Percentiles rank a stretch among this genome's conserved stretches.
These are phyloP conservation scores for Spisula solida DNA, from an alignment of 2,888 invertebrate genomes.

Conservation along the genomic window DNA sequence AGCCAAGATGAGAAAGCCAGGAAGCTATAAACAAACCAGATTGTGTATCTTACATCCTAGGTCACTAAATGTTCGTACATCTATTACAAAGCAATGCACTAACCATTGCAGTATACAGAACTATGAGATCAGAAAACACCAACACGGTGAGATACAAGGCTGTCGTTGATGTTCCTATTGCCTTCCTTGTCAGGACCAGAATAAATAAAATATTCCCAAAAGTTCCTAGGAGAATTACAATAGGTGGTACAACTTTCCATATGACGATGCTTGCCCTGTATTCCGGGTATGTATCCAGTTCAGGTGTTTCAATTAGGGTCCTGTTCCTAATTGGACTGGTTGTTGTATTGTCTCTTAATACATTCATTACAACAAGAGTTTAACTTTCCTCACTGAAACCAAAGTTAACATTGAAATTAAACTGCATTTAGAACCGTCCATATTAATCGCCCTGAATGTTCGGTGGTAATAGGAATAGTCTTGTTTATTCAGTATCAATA, in stretches of 20 bases:
- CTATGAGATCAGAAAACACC: slow-evolving; percentile 76
- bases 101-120: slow-evolving; percentile 80
- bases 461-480: too few relatives aligned
- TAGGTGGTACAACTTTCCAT: slow-evolving; percentile 77
- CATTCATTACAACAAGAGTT: too few relatives aligned
- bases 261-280: slow-evolving; percentile 67
- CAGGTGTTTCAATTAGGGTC: too few relatives aligned
- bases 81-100: slow-evolving; percentile 59
- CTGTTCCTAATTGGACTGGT: too few relatives aligned
- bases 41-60: slow-evolving; percentile 76
- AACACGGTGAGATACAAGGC: slow-evolving; percentile 79
- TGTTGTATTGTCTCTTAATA: too few relatives aligned
- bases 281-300: slow-evolving; percentile 44
- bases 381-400: too few relatives aligned
- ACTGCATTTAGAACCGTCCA: too few relatives aligned
- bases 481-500: too few relatives aligned
- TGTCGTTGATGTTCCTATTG: slow-evolving; percentile 75
- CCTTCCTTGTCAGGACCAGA: slow-evolving; percentile 72
- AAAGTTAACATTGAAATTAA: too few relatives aligned
- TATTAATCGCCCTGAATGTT: too few relatives aligned
- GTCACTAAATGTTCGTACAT: slow-evolving; percentile 72
- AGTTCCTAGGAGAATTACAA: slow-evolving; percentile 80
- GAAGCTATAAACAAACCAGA: slow-evolving; percentile 79
- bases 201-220: slow-evolving; percentile 80
- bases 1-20: slow-evolving; percentile 83